Evolutionary conservation across 2,113 vertebrate genomes (phyloP), one percentile per base, ranked within the genome.

Genomic region (Python bivittatus): DNA sequence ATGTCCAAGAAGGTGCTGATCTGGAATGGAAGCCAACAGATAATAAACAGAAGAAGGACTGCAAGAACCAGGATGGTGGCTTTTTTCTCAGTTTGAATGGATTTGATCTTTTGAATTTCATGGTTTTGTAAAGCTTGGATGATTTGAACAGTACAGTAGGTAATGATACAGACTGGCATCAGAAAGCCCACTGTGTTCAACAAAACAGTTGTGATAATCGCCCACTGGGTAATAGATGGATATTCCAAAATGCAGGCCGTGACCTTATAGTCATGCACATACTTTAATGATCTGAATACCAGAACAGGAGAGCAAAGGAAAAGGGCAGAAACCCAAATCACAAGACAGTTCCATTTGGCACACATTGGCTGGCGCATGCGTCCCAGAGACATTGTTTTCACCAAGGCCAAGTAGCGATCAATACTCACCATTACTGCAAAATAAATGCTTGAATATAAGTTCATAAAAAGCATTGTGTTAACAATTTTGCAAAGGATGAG

Each of bases 391-490:
- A 99, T 98, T 1, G 98, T 97, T 90, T 99, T 99, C 88, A 98
- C 99, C 91, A 99, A 96, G 4, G 98, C 99, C 88, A 99, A 94
- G 85, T 98, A 99, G 85, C 99, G 99, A 93, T 99, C 99, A 0
- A 98, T 97, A 93, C 99, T 99, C 27, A 99, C 98, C 86, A 99
- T 93, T 90, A 99, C 98, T 23, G 99, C 96, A 91, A 99, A 98
- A 93, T 98, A 99, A 96, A 99, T 97, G 95, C 99, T 99, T 93
- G 98, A 97, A 93, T 98, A 99, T 56, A 97, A 95, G 48, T 99
- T 99, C 95, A 99, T 97, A 90, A 95, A 94, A 79, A 98, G 96
- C 92, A 98, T 96, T 12, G 97, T 15, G 79, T 98, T 99, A 95
- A 99, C 94, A 1, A 96, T 68, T 91, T 98, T 98, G 95, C 99